Evolutionary conservation across 2,888 invertebrate genomes (phyloP).

Genomic region (Brachynemurus nebulosus): DNA sequence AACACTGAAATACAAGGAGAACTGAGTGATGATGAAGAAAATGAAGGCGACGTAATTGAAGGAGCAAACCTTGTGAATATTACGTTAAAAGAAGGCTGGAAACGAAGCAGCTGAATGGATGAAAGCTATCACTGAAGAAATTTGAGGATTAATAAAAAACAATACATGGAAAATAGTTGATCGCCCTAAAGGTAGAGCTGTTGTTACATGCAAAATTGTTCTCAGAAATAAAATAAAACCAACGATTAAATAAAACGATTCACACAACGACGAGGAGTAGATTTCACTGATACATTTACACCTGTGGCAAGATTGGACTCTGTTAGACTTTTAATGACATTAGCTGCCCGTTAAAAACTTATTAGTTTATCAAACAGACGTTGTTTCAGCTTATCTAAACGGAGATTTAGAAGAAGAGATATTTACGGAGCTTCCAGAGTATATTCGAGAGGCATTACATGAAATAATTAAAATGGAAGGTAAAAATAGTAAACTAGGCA

Average conservation of each 20-base stretch:
- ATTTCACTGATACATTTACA: conserved; percentile 3
- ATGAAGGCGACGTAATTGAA: not conserved
- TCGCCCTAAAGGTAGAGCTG: not conserved
- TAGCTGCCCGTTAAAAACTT: not conserved
- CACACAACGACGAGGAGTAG: not conserved
- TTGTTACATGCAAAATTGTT: not conserved
- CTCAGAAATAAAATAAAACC: not conserved
- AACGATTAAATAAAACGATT: too few species aligned
- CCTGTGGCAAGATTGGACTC: too few species aligned
- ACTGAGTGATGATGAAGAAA: not conserved
- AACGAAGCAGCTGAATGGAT: too few species aligned
- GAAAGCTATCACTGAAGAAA: too few species aligned
- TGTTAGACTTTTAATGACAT: not conserved
- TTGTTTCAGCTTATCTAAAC: conserved; percentile 1
- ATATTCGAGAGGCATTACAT: conserved; percentile 8
- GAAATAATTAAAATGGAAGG: conserved; percentile 4
- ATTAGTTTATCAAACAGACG: not conserved
- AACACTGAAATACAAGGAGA: too few species aligned
- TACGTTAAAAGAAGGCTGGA: too few species aligned
- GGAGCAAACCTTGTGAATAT: not conserved
- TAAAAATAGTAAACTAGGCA: conserved; percentile 3
- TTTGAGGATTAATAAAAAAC: too few species aligned
- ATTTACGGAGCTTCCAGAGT: not conserved
- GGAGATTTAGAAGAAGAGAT: conserved; percentile 1
- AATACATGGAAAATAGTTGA: not conserved